Conservation (phyloP, 1,140 invertebrate species). For the Heliconius melpomene region DNA sequence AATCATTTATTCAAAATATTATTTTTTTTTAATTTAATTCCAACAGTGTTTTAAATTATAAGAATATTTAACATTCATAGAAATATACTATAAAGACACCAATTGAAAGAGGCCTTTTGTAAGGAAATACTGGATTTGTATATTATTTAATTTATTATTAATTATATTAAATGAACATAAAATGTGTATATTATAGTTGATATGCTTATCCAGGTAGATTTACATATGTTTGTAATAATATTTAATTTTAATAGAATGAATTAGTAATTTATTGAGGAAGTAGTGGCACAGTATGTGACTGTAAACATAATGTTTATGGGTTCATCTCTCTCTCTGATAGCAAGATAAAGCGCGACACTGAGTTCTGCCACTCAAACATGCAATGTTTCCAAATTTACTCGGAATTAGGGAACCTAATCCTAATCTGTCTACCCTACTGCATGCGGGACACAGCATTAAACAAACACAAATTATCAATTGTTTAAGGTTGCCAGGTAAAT, state of each 20-base stretch:
- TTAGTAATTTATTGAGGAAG: constrained; percentile 6
- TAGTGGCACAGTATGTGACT: too few species aligned
- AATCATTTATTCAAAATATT: constrained; percentile 9
- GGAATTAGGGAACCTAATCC: too few species aligned
- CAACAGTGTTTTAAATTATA: constrained; percentile 30
- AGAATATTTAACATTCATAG: constrained; percentile 30
- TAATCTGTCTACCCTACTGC: too few species aligned
- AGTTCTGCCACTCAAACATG: too few species aligned
- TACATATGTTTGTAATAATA: constrained; percentile 21
- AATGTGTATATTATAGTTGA: constrained; percentile 21
- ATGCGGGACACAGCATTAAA: too few species aligned
- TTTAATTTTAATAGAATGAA: background rate
- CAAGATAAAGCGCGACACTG: too few species aligned
- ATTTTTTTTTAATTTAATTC: constrained; percentile 21
- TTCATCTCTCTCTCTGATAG: too few species aligned
- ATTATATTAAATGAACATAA: background rate
- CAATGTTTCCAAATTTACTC: too few species aligned
- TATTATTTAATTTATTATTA: constrained; percentile 35
- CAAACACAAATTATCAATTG: background rate
- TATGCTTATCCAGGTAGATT: constrained; percentile 26
- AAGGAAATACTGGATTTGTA: constrained; percentile 48
- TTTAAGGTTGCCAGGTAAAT: constrained; percentile 26
- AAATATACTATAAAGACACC: constrained; percentile 50
- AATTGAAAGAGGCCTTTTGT: constrained; percentile 67
- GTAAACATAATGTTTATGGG: too few species aligned